Percentiles rank a stretch among this genome's conserved stretches.
Evolutionary conservation across 2,888 invertebrate species (phyloP).

Genomic region (Blastobasis lacticolella): DNA sequence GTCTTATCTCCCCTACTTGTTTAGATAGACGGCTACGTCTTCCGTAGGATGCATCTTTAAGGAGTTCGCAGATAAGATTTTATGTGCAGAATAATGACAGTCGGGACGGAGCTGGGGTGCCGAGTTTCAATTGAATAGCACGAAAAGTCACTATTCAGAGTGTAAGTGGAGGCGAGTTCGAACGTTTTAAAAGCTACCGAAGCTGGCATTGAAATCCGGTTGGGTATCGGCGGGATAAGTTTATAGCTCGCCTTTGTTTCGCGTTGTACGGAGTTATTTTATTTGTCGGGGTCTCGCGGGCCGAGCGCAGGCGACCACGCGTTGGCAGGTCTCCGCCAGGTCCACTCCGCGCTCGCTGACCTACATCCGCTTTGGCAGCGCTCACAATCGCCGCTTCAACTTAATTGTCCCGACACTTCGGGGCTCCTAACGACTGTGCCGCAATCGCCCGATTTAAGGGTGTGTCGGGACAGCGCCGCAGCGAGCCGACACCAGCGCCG

Average conservation of each 20-base stretch:
- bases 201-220: too few species aligned
- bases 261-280: conserved; percentile 17
- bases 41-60: conserved; percentile 57
- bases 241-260: too few species aligned
- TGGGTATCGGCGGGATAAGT: too few species aligned
- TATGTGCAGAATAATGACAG: conserved; percentile 46
- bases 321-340: conserved; percentile 37
- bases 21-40: conserved; percentile 48
- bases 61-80: conserved; percentile 51
- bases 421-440: conserved; percentile 67
- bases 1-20: conserved; percentile 58
- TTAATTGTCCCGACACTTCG: conserved; percentile 73
- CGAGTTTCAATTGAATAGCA: conserved; percentile 6
- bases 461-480: conserved; percentile 36
- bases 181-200: too few species aligned
- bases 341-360: conserved; percentile 65
- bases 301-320: conserved; percentile 39
- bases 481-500: conserved; percentile 16
- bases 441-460: conserved; percentile 69
- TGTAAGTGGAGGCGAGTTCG: background rate
- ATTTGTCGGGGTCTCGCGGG: conserved; percentile 28
- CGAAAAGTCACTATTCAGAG: conserved; percentile 2
- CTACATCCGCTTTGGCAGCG: conserved; percentile 73
- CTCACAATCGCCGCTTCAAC: conserved; percentile 72
- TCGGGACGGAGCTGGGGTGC: conserved; percentile 25